phyloP scores from a whole-genome alignment of 2,888 invertebrate genomes.

The Archips crataeganus region DNA sequence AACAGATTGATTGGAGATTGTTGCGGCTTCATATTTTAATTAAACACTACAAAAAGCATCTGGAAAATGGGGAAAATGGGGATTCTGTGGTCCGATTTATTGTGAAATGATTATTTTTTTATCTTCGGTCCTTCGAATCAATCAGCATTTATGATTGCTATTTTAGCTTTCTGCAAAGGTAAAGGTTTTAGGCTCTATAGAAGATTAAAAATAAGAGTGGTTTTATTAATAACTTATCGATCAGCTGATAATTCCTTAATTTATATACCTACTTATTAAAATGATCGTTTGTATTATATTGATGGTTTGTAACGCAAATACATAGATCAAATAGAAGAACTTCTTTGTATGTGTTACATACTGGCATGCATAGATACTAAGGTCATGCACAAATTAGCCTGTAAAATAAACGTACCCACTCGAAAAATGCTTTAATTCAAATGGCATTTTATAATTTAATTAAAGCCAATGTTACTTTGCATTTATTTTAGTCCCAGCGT shows the following conservation, averaged over 20 bases:
- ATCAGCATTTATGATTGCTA: background rate
- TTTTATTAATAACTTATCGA: no score
- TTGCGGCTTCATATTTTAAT: conserved; percentile 8
- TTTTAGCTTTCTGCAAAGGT: background rate
- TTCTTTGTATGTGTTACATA: no score
- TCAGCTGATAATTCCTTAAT: background rate
- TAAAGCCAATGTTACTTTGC: background rate
- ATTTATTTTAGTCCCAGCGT: conserved; percentile 1
- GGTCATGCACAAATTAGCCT: no score
- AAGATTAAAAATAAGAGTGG: no score
- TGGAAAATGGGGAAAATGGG: background rate
- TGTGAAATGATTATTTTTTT: background rate
- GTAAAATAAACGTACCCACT: background rate
- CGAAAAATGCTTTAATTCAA: background rate
- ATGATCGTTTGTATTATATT: no score
- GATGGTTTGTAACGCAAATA: no score
- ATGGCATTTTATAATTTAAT: background rate
- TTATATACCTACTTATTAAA: no score
- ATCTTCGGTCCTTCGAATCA: background rate
- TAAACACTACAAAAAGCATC: background rate
- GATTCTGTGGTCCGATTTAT: background rate
- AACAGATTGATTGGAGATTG: background rate
- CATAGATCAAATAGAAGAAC: no score
- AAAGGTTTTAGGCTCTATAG: background rate
- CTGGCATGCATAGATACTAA: no score